A percentile compares a stretch with the other conserved stretches of the same genome.
Evolutionary conservation across 2,888 invertebrate species (phyloP).

Genomic region (Eueremaeus valkanovi): DNA sequence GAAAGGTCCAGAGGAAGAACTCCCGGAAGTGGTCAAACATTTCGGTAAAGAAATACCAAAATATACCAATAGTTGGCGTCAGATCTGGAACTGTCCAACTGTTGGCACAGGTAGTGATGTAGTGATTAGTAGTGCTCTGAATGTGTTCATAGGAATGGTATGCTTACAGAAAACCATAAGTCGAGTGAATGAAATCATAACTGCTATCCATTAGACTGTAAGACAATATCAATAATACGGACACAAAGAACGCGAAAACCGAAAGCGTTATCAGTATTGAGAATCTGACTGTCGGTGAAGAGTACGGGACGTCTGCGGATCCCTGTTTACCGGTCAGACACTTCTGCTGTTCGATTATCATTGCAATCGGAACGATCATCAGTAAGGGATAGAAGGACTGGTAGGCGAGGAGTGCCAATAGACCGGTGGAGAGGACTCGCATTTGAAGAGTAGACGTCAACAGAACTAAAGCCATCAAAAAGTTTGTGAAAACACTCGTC

Average conservation of each 20-base stretch:
- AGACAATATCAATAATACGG: constrained; percentile 60
- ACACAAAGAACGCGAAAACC: constrained; percentile 59
- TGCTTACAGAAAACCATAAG: constrained; percentile 76
- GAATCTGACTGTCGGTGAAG: not conserved
- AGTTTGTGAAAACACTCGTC: constrained; percentile 82
- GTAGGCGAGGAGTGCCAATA: constrained; percentile 71
- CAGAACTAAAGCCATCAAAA: constrained; percentile 69
- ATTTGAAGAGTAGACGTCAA: constrained; percentile 59
- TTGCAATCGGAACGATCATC: constrained; percentile 73
- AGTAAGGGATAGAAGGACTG: constrained; percentile 71
- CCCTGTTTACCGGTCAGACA: constrained; percentile 46
- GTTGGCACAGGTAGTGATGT: not conserved
- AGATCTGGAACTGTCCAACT: constrained; percentile 87
- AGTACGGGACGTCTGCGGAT: not conserved
- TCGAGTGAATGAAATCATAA: constrained; percentile 60
- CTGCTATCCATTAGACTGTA: constrained; percentile 61
- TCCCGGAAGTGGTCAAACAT: constrained; percentile 98
- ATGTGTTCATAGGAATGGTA: too few relatives aligned
- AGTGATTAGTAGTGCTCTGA: constrained; percentile 37
- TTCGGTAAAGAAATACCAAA: constrained; percentile 99
- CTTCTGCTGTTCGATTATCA: constrained; percentile 60
- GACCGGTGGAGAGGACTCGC: constrained; percentile 67
- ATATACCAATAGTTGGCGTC: constrained; percentile 93
- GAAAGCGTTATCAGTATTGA: constrained; percentile 45
- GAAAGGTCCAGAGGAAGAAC: constrained; percentile 92